Conservation (phyloP, 2,888 invertebrate genomes). For the Athrips mouffetella region DNA sequence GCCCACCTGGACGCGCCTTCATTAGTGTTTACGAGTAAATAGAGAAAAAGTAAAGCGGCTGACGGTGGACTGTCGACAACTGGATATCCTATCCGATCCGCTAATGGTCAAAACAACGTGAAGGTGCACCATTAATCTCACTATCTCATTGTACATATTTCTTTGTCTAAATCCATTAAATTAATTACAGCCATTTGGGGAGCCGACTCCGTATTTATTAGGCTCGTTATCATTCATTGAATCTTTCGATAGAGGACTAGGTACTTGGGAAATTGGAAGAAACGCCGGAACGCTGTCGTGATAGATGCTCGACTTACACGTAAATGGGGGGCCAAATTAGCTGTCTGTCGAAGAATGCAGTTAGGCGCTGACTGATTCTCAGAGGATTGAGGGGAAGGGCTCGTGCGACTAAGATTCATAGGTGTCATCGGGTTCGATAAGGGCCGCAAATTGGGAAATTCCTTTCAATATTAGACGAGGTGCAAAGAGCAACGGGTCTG, state of each 20-base stretch:
- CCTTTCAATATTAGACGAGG: conserved; percentile 54
- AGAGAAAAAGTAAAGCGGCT: conserved; percentile 48
- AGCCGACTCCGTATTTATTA: conserved; percentile 75
- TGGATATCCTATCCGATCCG: conserved; percentile 35
- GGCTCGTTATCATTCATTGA: conserved; percentile 77
- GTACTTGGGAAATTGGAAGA: conserved; percentile 62
- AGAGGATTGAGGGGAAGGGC: conserved; percentile 40
- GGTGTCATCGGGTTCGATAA: conserved; percentile 60
- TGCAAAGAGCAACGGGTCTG: conserved; percentile 38
- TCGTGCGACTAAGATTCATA: conserved; percentile 61
- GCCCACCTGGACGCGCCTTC: conserved; percentile 44
- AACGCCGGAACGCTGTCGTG: conserved; percentile 54
- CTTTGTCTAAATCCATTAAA: conserved; percentile 78
- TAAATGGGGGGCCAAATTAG: conserved; percentile 71
- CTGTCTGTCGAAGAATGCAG: conserved; percentile 72
- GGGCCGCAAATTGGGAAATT: conserved; percentile 66
- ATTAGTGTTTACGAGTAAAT: conserved; percentile 61
- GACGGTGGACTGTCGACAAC: conserved; percentile 31
- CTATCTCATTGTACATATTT: conserved; percentile 76
- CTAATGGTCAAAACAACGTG: conserved; percentile 62
- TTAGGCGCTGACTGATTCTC: conserved; percentile 66
- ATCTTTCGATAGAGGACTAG: conserved; percentile 66
- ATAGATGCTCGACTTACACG: conserved; percentile 71
- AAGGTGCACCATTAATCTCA: conserved; percentile 62
- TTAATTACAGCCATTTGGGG: conserved; percentile 74